Evolutionary conservation across 1,140 invertebrate species (phyloP), one percentile per base, ranked within the genome.

Genomic region (Aricia agestis): DNA sequence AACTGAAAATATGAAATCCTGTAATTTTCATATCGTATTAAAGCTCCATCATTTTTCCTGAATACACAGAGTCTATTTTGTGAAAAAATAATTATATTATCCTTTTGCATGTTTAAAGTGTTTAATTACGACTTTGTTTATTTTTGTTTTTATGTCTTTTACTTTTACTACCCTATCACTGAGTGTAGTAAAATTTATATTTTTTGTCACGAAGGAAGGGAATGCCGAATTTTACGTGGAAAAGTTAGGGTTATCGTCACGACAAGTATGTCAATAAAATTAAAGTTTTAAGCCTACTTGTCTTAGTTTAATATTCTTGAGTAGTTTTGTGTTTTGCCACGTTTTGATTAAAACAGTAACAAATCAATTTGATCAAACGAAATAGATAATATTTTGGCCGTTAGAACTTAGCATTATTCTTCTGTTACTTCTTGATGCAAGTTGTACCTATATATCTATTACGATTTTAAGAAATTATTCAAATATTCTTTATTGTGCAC

Each of bases 121-220:
- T 63, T 63, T 63, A 63, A 63, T 63, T 11, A 63, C 10, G 17
- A 25, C 59, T 63, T 63, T 63, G 59, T 63, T 63, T 63, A 63
- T 63, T 63, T 19, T 25, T 11, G 59, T 63, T 63, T 59, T 63
- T 63, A 63, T 63, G 59, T 25, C 18, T 25, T 19, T 63, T 63
- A 63, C 59, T 63, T 63, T 63, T 63, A 63, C 59, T 63, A 19
- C 59, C 59, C 18, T 63, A 63, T 63, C 59, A 63, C 59, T 25
- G 19, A 63, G 10, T 13, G 18, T 63, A 63, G 25, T 63, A 63
- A 63, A 63, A 63, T 19, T 63, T 63, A 63, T 63, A 63, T 25
- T 18, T 19, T 63, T 63, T 63, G 59, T 31, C 59, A 63, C 59
- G 59, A 63, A 63, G n/a, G 59, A 6, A 63, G 19, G 9, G 59